phyloP scores from a whole-genome alignment of 2,888 invertebrate genomes.

The Epistrophe eligans region DNA sequence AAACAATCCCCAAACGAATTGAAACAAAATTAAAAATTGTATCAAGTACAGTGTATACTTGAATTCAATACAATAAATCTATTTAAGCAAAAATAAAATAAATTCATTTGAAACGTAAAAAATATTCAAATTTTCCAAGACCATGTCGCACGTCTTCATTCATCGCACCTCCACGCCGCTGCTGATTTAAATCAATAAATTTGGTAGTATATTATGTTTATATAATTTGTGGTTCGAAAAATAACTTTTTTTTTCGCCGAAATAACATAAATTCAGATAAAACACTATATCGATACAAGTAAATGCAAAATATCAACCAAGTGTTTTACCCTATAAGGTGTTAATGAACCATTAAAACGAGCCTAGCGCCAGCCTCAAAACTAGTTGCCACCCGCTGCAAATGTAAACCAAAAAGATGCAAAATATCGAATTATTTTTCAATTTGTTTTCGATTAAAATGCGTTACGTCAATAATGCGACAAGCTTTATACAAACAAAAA shows the following conservation, averaged over 20 bases:
- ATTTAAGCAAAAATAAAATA: constrained; percentile 42
- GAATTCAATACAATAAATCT: constrained; percentile 51
- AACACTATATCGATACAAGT: neutral
- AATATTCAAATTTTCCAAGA: constrained; percentile 48
- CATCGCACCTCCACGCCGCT: neutral
- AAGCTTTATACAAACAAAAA: neutral
- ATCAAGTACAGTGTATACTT: constrained; percentile 8
- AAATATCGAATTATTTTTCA: neutral
- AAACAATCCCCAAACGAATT: neutral
- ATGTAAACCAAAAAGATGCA: constrained; percentile 12
- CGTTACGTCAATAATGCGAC: constrained; percentile 55
- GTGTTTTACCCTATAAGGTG: neutral
- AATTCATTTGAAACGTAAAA: constrained; percentile 38
- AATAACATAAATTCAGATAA: constrained; percentile 39
- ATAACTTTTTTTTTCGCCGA: neutral
- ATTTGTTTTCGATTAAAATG: constrained; percentile 25
- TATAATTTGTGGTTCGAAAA: constrained; percentile 23
- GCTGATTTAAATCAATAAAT: constrained; percentile 26
- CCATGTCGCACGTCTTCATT: constrained; percentile 28
- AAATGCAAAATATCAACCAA: neutral
- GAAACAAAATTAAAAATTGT: neutral
- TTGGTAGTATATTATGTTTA: neutral
- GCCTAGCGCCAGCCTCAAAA: constrained; percentile 1
- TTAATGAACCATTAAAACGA: neutral
- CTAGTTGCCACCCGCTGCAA: constrained; percentile 11